Base-by-base conservation (phyloP, 2,113 vertebrate species). In the Silurus glanis region DNA sequence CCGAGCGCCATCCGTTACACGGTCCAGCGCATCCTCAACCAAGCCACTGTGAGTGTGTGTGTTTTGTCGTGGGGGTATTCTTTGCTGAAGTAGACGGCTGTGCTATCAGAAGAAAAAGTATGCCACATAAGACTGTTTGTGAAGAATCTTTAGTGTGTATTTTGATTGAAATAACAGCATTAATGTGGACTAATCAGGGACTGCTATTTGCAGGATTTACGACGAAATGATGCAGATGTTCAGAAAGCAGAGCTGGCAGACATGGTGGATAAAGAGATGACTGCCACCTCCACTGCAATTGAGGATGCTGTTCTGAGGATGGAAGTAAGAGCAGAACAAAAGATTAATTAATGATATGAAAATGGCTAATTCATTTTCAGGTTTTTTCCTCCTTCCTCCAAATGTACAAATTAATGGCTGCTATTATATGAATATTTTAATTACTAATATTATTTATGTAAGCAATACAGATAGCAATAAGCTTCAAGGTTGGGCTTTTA, bases 181-280 rank as follows among this genome's bases (percentile, higher is more conserved):
- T 21, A 66, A 45, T 23, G 0, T 49, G 14, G 76, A 58, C 7
- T 80, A 45, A 69, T 62, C 10, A 47, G 1, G 61, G 53, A 69
- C 49, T 61, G 16, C 49, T 82, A 1, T 28, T 55, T 89, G 37
- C 79, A 99, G 98, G 96, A 96, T 76, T 92, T 99, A 82, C 92
- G 94, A 17, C 96, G 97, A 3, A 96, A 90, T 86, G 96, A 96
- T 1, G 93, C 95, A 85, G 98, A 99, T 0, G 80, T 99, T 80
- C 92, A 93, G 69, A 96, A 97, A 85, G 96, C 97, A 67, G 97
- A 98, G 89, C 94, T 99, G 91, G 98, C 97, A 4, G 95, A 95
- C 89, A 89, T 99, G 91, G 98, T 99, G 90, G 97, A 99, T 91
- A 96, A 97, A 88, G 98, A 99, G 94, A 97, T 99, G 98, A 89